Evolutionary conservation across 2,888 invertebrate genomes (phyloP), one percentile per base, ranked within the genome.

Genomic region (Seira sanloemensis): DNA sequence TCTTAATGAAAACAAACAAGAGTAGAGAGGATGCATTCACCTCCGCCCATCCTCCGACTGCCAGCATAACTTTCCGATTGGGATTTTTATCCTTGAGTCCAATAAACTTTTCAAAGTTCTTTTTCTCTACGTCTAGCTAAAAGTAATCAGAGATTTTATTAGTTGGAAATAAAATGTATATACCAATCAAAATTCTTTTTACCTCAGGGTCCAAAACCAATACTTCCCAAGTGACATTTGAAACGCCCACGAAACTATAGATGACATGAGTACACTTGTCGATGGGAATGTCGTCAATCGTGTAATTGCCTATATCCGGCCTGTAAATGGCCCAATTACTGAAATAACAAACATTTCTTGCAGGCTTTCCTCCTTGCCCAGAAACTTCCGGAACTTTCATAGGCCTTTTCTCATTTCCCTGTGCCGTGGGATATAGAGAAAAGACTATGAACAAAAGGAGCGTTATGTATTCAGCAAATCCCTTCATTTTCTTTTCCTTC

Each of bases 311-410:
- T 4, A 95, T 92, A 1, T 95, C 96, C 0, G 96, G 96, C 50
- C 97, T 93, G 92, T 97, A 96, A 76, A 96, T 93, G 9, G 97
- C 97, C 97, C 96, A 96, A 91, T 95, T 96, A 90, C 95, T 95
- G 91, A 93, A 94, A 91, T 94, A 94, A 89, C 94, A 94, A 26
- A 87, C 87, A n/a, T 87, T 85, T 78, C 86, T 87, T 0, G 87
- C 88, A 19, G 62, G 68, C 69, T 88, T 86, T 16, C 88, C 89
- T 16, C 87, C 89, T 74, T 88, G 85, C 0, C 89, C 89, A 58
- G 74, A 18, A 16, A 86, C 82, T 18, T 78, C 72, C 18, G 85
- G 85, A 54, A 80, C 68, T 19, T 67, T 16, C 54, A 80, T 73
- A 2, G 80, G 68, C 25, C 58, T 80, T 37, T 76, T 76, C 50